These are phyloP conservation scores for Pipistrellus pygmaeus DNA, from an alignment of 2,797 vertebrate genomes.

Conservation along the genomic window DNA sequence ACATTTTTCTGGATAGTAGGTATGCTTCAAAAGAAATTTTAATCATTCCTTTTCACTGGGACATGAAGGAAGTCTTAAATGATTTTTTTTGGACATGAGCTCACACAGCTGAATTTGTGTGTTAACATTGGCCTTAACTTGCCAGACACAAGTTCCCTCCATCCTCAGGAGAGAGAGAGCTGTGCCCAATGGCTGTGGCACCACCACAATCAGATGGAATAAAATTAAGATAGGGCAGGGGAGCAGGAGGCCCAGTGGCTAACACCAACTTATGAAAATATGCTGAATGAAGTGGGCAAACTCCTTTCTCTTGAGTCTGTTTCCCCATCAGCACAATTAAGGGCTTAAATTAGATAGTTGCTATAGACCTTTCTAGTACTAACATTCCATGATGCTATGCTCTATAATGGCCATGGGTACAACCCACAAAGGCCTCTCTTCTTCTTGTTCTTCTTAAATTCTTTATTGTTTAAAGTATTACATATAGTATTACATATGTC, in stretches of 20 bases:
- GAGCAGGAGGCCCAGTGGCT: too few species aligned
- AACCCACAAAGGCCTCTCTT: not conserved
- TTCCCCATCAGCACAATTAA: not conserved
- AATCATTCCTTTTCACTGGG: slow-evolving; percentile 43
- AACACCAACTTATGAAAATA: not conserved
- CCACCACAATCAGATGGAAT: not conserved
- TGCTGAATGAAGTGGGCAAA: not conserved
- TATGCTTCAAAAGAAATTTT: slow-evolving; percentile 71
- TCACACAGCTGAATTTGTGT: slow-evolving; percentile 13
- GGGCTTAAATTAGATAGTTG: not conserved
- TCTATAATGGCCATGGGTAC: not conserved
- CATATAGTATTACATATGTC: too few species aligned
- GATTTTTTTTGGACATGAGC: not conserved
- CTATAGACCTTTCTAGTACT: not conserved
- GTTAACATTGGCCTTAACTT: not conserved
- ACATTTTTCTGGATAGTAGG: slow-evolving; percentile 3
- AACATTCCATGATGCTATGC: not conserved
- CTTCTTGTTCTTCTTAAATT: too few species aligned
- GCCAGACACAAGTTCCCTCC: not conserved
- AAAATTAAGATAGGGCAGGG: not conserved
- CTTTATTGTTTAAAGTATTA: too few species aligned
- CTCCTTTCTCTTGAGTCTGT: not conserved
- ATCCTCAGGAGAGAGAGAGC: not conserved
- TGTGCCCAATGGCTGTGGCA: not conserved
- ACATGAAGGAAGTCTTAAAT: not conserved